Evolutionary conservation across 2,797 vertebrate genomes (phyloP), one percentile per base, ranked within the genome.

Genomic region (Bradypodion ventrale): DNA sequence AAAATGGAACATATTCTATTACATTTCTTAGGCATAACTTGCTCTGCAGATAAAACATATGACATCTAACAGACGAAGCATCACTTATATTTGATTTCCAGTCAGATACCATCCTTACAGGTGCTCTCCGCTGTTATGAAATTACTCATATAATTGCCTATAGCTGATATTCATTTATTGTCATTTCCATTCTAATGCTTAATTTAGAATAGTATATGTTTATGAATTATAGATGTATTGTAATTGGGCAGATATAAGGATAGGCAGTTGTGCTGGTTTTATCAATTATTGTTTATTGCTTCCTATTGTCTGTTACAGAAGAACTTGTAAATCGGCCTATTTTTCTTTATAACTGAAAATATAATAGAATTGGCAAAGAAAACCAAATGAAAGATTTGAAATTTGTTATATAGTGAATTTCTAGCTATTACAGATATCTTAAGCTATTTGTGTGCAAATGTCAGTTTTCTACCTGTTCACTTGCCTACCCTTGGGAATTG

Each of bases 191-290:
- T 44, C 56, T 63, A 63, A 46, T 63, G 23, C 40, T 40, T 25
- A 62, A 3, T 78, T 78, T 60, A 19, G n/a, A 72, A 40, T 68
- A 29, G 62, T 84, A 70, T 37, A 21, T 9, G 10, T 44, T 84
- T 78, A 78, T 84, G 32, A 70, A 78, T 78, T 83, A 83, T 69
- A 76, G 29, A 35, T 70, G 40, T 60, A n/a, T 46, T 83, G 10
- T 70, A 83, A 78, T 37, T 6, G 52, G 52, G 66, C n/a, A 72
- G 40, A 37, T 70, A 62, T 19, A 60, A 32, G 32, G 84, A 32
- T 8, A 70, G 1, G 49, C 40, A 72, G 1, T 23, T 32, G 40
- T 72, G 29, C 42, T 2, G 16, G 6, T 32, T 62, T 52, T 84
- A 52, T 84, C 15, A 78, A 42, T 29, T 78, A n/a, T 65, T 32